phyloP scores from a whole-genome alignment of 2,113 vertebrate genomes.

The Alces alces region DNA sequence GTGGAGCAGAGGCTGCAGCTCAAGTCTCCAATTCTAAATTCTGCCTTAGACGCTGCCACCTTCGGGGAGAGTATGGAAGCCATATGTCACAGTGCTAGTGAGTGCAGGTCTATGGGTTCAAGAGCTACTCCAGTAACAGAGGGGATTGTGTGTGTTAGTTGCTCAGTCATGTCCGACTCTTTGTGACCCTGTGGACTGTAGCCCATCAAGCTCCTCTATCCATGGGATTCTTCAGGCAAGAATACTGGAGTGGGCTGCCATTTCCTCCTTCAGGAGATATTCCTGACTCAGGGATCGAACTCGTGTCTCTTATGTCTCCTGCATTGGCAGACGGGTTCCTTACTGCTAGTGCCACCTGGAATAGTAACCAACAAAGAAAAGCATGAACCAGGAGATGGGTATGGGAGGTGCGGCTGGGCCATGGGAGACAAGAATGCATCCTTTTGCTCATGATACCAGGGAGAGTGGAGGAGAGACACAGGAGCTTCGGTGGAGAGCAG shows the following conservation, averaged over 20 bases:
- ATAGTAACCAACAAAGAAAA: not conserved
- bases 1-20: not conserved
- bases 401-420: rapidly evolving
- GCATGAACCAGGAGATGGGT: not conserved
- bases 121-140: not conserved
- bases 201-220: not conserved
- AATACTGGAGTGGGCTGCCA: not conserved
- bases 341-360: not conserved
- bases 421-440: not conserved
- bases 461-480: not conserved
- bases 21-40: not conserved
- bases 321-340: not conserved
- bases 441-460: not conserved
- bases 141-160: not conserved
- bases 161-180: not conserved
- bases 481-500: not conserved
- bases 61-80: not conserved
- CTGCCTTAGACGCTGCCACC: not conserved
- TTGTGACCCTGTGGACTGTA: not conserved
- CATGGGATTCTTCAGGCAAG: not conserved
- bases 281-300: not conserved
- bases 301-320: not conserved
- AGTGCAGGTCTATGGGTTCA: not conserved
- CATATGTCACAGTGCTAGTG: not conserved
- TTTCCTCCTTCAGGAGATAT: not conserved